Percentiles rank a stretch among this genome's conserved stretches.
phyloP scores from a whole-genome alignment of 2,797 vertebrate genomes.

The Sternotherus odoratus region DNA sequence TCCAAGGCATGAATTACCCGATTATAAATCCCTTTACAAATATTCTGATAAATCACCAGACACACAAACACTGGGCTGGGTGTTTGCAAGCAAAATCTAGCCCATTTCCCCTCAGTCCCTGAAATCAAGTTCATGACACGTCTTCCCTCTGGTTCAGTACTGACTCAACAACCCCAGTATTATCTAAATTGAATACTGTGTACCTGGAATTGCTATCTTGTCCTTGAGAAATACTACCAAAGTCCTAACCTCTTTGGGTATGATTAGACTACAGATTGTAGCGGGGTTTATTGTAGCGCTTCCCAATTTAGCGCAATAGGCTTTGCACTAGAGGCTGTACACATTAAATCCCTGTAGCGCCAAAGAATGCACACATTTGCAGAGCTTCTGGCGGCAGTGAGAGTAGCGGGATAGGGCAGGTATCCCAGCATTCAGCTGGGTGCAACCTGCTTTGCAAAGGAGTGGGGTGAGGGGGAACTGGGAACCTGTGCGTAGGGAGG shows the following conservation, averaged over 20 bases:
- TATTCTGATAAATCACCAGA: background rate
- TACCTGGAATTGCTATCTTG: background rate
- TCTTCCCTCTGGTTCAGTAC: background rate
- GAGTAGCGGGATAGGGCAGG: no score
- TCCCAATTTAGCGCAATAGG: no score
- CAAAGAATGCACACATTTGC: no score
- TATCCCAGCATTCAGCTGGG: no score
- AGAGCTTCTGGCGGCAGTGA: no score
- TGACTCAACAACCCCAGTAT: background rate
- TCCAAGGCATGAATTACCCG: background rate
- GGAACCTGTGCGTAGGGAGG: no score
- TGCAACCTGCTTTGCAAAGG: no score
- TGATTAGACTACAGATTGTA: no score
- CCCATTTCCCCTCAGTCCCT: background rate
- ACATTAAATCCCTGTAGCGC: no score
- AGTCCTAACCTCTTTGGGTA: background rate
- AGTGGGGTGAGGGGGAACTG: no score
- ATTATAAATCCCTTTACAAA: background rate
- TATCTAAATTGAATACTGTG: background rate
- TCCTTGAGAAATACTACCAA: background rate
- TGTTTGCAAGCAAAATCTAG: background rate
- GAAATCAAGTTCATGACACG: background rate
- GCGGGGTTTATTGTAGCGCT: no score
- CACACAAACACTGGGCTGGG: background rate
- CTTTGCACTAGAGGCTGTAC: no score